phyloP scores from a whole-genome alignment of 2,113 vertebrate species.

The Ahaetulla prasina region DNA sequence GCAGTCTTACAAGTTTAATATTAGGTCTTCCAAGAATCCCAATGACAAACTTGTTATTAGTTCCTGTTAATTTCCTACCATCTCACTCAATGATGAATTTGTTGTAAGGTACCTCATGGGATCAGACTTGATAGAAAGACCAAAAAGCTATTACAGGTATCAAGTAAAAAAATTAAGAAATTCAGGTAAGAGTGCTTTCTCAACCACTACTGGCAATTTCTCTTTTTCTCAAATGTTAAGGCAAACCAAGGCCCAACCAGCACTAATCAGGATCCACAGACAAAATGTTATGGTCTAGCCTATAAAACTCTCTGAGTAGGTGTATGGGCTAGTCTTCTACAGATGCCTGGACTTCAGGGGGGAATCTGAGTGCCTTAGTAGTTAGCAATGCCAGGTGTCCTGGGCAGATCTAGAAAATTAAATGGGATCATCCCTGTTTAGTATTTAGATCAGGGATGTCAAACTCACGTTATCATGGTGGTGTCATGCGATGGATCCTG shows the following conservation, averaged over 20 bases:
- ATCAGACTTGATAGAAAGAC: neutral
- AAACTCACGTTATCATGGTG: no score
- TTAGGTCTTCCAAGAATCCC: neutral
- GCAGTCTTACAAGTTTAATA: neutral
- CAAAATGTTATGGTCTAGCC: neutral
- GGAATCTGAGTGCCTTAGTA: neutral
- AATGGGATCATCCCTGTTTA: neutral
- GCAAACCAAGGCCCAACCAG: neutral
- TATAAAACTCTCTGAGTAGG: neutral
- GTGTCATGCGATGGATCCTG: no score
- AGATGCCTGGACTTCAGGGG: neutral
- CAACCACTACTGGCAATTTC: neutral
- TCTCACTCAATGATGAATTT: neutral
- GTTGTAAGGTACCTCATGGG: neutral
- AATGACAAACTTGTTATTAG: neutral
- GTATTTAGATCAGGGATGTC: neutral
- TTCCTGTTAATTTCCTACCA: neutral
- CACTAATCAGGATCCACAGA: neutral
- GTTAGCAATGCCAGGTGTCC: neutral
- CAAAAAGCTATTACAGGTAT: neutral
- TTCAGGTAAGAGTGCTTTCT: neutral
- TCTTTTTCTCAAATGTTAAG: neutral
- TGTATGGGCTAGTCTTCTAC: neutral
- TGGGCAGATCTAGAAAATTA: neutral
- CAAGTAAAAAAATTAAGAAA: neutral